These are phyloP conservation scores for Epistrophella euchroma DNA, from an alignment of 2,888 invertebrate species.

Conservation along the genomic window DNA sequence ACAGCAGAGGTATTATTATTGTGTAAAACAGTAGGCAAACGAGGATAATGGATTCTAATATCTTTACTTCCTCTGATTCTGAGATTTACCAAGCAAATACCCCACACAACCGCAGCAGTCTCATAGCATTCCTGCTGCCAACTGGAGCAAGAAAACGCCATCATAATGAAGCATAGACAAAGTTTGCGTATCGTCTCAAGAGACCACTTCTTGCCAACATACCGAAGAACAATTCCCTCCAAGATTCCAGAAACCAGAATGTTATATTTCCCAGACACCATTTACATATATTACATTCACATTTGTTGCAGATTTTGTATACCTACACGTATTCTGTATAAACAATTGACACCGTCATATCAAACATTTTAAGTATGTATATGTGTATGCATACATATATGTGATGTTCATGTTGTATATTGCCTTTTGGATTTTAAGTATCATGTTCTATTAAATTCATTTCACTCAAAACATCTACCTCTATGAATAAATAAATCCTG, in stretches of 20 bases:
- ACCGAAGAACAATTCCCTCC: constrained; percentile 34
- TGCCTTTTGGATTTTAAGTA: constrained; percentile 5
- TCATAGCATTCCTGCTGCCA: constrained; percentile 33
- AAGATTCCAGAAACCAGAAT: constrained; percentile 27
- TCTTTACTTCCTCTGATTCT: constrained; percentile 44
- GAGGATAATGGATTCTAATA: constrained; percentile 71
- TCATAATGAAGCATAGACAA: constrained; percentile 49
- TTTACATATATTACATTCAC: constrained; percentile 31
- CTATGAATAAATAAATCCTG: constrained; percentile 54
- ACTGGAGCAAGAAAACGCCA: constrained; percentile 57
- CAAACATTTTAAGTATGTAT: too few species aligned
- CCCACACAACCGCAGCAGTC: neutral
- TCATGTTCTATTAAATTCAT: constrained; percentile 59
- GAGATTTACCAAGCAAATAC: constrained; percentile 12
- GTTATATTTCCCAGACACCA: constrained; percentile 39
- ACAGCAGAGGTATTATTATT: constrained; percentile 15
- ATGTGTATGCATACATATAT: neutral
- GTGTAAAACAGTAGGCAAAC: constrained; percentile 65
- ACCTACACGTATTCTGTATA: constrained; percentile 14
- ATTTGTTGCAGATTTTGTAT: constrained; percentile 61
- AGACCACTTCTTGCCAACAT: constrained; percentile 49
- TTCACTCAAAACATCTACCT: constrained; percentile 35
- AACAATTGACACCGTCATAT: constrained; percentile 58
- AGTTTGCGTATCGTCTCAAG: constrained; percentile 65
- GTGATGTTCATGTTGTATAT: too few species aligned